These are phyloP conservation scores for Psittacus erithacus DNA, from an alignment of 2,113 vertebrate species.

Conservation along the genomic window DNA sequence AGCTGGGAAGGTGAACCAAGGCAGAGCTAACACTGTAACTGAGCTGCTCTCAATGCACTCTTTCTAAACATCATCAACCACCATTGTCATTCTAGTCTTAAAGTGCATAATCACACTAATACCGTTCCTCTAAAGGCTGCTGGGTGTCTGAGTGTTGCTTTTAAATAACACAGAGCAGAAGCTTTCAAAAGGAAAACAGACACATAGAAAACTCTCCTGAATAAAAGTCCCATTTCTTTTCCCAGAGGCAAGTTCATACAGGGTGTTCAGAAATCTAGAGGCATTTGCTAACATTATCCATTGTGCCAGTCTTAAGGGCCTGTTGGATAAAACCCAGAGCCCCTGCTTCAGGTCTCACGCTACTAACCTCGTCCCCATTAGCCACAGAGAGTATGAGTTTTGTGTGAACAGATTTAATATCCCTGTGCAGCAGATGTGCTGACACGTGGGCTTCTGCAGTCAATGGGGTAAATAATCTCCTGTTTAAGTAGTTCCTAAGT, in stretches of 20 bases:
- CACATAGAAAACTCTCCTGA: not conserved
- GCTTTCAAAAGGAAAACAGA: not conserved
- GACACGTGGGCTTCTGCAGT: constrained; percentile 34
- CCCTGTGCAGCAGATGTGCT: constrained; percentile 49
- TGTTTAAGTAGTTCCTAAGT: constrained; percentile 37
- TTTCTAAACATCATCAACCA: not conserved
- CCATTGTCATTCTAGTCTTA: not conserved
- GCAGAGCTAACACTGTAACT: not conserved
- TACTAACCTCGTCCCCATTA: not conserved
- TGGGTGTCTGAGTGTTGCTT: not conserved
- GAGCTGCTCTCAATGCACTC: not conserved
- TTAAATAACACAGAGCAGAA: not conserved
- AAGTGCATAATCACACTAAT: not conserved
- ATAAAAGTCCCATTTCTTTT: not conserved
- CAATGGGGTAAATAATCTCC: constrained; percentile 51
- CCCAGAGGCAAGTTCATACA: not conserved
- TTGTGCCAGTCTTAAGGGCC: not conserved
- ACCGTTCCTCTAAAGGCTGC: not conserved
- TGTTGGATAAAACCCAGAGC: not conserved
- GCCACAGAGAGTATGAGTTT: not conserved
- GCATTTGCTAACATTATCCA: not conserved
- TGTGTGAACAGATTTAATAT: constrained; percentile 46
- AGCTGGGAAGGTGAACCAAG: not conserved
- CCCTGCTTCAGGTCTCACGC: not conserved
- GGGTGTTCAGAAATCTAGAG: not conserved